Base-by-base conservation (phyloP, 2,888 invertebrate species). In the Cheilosia pagana region DNA sequence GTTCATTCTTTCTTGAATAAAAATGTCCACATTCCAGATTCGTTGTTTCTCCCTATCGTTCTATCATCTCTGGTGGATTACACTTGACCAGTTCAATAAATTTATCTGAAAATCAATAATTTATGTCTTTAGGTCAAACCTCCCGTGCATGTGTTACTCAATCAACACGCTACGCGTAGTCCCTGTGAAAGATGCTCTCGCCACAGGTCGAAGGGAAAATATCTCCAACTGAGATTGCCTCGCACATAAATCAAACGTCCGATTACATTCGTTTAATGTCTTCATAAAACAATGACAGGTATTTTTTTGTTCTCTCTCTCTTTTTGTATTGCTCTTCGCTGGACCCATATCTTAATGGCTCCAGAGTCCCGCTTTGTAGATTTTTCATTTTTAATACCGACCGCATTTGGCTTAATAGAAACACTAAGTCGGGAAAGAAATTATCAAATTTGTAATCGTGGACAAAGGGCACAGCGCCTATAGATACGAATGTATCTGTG, bases 241-340 rank as follows among this genome's bases (percentile, higher is more conserved):
- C 57, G 48, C 45, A 71, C 53, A 85, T 85, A 85, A 85, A 85
- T 85, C 85, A 85, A 81, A 23, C 67, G 60, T 31, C 71, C 81
- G 85, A 85, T 81, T 85, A 81, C 85, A 85, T 85, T 85, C 85
- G 81, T 85, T 85, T 85, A 85, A 85, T 85, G 81, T 85, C 85
- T 85, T 85, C 81, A 85, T 85, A 85, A 85, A 85, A 85, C 85
- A 85, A 85, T 85, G 85, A 81, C 85, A 85, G 85, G 85, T 85
- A 85, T 81, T 71, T 75, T 77, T 74, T 59, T 43, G 41, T 52
- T 41, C n/a, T n/a, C n/a, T n/a, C n/a, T 41, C 31, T 12, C 21
- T 55, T 55, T n/a, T 45, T 45, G 39, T 50, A 25, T 65, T 74
- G 62, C 55, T 59, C 67, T 70, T 74, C 57, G 45, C 14, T 31